Evolutionary conservation across 1,140 invertebrate species (phyloP).

Genomic region (Brachionus angularis): DNA sequence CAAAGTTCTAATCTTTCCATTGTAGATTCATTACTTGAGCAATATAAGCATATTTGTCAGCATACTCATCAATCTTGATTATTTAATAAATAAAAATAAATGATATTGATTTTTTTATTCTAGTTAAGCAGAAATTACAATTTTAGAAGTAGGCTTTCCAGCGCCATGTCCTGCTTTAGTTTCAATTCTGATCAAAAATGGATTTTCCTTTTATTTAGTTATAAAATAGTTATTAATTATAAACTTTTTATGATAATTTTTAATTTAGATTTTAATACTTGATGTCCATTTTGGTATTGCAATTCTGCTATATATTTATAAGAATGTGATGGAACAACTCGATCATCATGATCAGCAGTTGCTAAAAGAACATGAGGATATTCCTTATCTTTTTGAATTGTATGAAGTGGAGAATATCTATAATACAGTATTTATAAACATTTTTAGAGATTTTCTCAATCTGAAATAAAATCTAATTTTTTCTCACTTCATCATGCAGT

Average conservation of each 20-base stretch:
- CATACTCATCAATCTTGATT: background rate
- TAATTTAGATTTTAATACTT: conserved; percentile 46
- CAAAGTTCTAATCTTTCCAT: background rate
- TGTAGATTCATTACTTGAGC: background rate
- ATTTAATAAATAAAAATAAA: background rate
- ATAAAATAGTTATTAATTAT: conserved; percentile 47
- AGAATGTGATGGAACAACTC: conserved; percentile 90
- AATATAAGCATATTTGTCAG: background rate
- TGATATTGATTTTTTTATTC: background rate
- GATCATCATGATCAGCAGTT: conserved; percentile 95
- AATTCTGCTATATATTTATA: conserved; percentile 88
- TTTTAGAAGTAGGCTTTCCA: conserved; percentile 76
- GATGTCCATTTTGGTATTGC: conserved; percentile 69
- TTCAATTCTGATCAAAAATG: conserved; percentile 80
- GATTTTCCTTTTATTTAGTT: conserved; percentile 66
- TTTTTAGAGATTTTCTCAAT: background rate
- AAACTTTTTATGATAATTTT: background rate
- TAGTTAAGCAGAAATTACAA: background rate
- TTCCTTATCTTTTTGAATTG: conserved; percentile 65
- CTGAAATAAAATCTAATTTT: background rate
- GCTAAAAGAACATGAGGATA: conserved; percentile 85
- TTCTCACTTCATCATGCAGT: conserved; percentile 73
- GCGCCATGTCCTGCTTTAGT: conserved; percentile 91
- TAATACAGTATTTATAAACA: no score
- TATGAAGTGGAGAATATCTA: conserved; percentile 87